phyloP scores from a whole-genome alignment of 2,113 vertebrate genomes.

The Perca schrenkii region DNA sequence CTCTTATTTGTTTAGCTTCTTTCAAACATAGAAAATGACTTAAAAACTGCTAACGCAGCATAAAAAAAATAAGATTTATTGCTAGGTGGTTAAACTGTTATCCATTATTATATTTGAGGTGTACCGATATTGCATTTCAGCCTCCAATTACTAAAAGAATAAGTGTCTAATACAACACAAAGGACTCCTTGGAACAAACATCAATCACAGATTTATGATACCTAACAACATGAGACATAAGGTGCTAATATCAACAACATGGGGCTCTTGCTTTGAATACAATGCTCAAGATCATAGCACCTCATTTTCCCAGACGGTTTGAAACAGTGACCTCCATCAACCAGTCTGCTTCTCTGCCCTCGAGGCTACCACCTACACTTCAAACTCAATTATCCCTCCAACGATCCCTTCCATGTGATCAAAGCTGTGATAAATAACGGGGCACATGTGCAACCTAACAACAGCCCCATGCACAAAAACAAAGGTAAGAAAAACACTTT shows the following conservation, averaged over 20 bases:
- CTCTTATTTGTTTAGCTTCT: not conserved
- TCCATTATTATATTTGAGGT: not conserved
- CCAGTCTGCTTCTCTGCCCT: constrained; percentile 25
- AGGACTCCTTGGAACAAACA: not conserved
- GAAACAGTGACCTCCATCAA: constrained; percentile 30
- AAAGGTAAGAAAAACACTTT: not conserved
- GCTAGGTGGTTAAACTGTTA: not conserved
- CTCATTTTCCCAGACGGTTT: constrained; percentile 24
- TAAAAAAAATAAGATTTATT: not conserved
- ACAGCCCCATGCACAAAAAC: not conserved
- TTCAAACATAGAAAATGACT: not conserved
- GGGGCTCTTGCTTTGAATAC: not conserved
- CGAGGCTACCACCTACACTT: constrained; percentile 19
- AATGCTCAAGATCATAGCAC: constrained; percentile 9
- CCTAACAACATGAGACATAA: not conserved
- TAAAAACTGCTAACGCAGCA: not conserved
- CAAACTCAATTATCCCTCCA: constrained; percentile 16
- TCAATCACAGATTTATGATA: not conserved
- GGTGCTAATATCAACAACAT: constrained; percentile 15
- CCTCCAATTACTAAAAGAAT: not conserved
- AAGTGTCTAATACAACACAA: not conserved
- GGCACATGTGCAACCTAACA: not conserved
- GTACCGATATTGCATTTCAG: not conserved
- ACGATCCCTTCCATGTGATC: constrained; percentile 60
- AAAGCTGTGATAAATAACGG: not conserved